Evolutionary conservation across 35 echinoderm and acorn worm genomes (phyloP).

Genomic region (Ptychodera flava): DNA sequence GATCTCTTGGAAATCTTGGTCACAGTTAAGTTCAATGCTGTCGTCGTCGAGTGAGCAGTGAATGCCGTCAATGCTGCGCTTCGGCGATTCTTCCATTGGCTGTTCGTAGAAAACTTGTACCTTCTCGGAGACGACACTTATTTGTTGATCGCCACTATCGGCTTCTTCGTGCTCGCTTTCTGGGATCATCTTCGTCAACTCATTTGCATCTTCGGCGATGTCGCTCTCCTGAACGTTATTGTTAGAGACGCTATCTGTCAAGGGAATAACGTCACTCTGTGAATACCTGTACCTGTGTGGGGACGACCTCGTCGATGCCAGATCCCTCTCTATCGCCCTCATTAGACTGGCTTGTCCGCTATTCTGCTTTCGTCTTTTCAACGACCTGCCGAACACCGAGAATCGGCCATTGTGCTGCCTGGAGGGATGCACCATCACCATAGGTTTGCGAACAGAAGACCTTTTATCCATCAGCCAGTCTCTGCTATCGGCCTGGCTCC

Average conservation of each 20-base stretch:
- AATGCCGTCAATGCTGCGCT: not conserved
- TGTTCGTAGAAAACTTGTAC: not conserved
- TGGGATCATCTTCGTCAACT: not conserved
- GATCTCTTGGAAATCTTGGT: no score
- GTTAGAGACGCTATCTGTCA: not conserved
- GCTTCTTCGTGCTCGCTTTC: not conserved
- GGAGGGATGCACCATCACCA: constrained; percentile 6
- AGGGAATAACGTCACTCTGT: not conserved
- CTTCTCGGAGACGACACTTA: not conserved
- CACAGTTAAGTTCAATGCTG: no score
- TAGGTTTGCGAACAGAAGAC: constrained; percentile 6
- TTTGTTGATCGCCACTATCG: not conserved
- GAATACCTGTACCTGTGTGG: not conserved
- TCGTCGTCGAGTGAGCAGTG: no score
- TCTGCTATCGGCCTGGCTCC: constrained; percentile 10
- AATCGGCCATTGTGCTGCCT: constrained; percentile 16
- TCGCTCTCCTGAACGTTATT: not conserved
- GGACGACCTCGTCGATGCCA: not conserved
- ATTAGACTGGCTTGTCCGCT: constrained; percentile 43
- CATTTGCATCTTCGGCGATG: not conserved
- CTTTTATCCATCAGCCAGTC: constrained; percentile 15
- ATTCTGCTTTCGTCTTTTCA: constrained; percentile 45
- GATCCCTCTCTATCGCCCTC: constrained; percentile 60
- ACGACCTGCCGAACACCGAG: constrained; percentile 35
- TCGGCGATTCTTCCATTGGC: not conserved